Evolutionary conservation across 2,888 invertebrate species (phyloP).

Genomic region (Himalopsyche anomala): DNA sequence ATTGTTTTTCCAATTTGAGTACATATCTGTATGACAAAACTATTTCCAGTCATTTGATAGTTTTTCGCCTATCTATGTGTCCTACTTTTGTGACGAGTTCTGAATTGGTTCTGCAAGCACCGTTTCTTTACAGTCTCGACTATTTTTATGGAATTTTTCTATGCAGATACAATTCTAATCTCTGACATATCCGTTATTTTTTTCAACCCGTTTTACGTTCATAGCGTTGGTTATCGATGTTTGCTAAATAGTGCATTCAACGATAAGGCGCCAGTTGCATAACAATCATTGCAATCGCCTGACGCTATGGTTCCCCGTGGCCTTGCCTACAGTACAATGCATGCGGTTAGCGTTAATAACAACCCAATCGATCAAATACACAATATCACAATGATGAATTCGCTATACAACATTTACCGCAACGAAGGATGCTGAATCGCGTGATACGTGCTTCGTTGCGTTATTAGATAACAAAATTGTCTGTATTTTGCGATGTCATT

Average conservation of each 20-base stretch:
- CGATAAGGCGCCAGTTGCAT: conserved; percentile 17
- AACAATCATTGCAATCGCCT: not conserved
- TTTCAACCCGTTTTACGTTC: too few species aligned
- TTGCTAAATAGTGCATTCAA: not conserved
- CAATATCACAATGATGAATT: conserved; percentile 2
- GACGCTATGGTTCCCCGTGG: conserved; percentile 20
- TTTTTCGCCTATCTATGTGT: too few species aligned
- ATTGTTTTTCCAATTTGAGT: too few species aligned
- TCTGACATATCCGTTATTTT: too few species aligned
- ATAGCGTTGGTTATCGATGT: too few species aligned
- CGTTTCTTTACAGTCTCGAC: too few species aligned
- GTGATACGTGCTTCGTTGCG: not conserved
- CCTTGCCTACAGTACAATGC: not conserved
- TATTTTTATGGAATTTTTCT: too few species aligned
- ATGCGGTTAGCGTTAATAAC: not conserved
- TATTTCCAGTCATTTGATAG: too few species aligned
- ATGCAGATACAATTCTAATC: too few species aligned
- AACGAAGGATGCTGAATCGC: conserved; percentile 11
- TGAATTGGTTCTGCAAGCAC: too few species aligned
- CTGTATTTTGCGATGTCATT: conserved; percentile 30
- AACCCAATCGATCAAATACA: not conserved
- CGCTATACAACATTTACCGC: not conserved
- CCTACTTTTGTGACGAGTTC: too few species aligned
- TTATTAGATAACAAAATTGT: conserved; percentile 22
- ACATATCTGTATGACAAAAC: too few species aligned